Base-by-base conservation (phyloP, 2,888 invertebrate genomes). In the Gortyna flavago region DNA sequence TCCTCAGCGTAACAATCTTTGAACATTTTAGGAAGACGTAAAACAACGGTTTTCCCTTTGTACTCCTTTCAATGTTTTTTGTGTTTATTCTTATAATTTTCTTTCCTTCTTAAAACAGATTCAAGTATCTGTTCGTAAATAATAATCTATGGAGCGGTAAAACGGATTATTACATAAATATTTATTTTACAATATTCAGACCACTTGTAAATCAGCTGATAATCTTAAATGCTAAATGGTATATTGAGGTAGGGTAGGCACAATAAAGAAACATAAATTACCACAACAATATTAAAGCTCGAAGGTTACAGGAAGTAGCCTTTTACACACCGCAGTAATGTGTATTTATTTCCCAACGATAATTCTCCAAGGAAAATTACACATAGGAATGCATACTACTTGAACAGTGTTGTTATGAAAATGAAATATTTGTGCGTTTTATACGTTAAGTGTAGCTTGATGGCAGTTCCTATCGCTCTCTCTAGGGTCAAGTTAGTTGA, bases 241-340 rank as follows among this genome's bases (percentile, higher is more conserved):
- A 69, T 83, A 85, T 87, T 86, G 85, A 85, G 85, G 86, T 86
- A 88, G 86, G 85, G 86, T 86, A 88, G 86, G 82, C 78, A 86
- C 71, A 57, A 77, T 74, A 74, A 75, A 76, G 75, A 80, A 79
- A 80, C 70, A 79, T 80, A 79, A 87, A 91, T 91, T 91, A 91
- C 81, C 90, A 90, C 90, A 89, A 91, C 86, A 91, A 92, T 91
- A 89, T 89, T 81, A 72, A 74, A 76, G 75, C 72, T 72, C 72
- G 84, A 90, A 89, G 88, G 90, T 88, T 85, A 87, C 79, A 88
- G 90, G 89, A 91, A 87, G 86, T 87, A 77, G 72, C 44, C 66
- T 84, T 86, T 87, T 85, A 81, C 84, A 73, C 76, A 81, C 74
- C 74, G 77, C 75, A 79, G 81, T 79, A 61, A 82, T 72, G 71